phyloP scores from a whole-genome alignment of 2,113 vertebrate genomes.

The Eulemur macaco region DNA sequence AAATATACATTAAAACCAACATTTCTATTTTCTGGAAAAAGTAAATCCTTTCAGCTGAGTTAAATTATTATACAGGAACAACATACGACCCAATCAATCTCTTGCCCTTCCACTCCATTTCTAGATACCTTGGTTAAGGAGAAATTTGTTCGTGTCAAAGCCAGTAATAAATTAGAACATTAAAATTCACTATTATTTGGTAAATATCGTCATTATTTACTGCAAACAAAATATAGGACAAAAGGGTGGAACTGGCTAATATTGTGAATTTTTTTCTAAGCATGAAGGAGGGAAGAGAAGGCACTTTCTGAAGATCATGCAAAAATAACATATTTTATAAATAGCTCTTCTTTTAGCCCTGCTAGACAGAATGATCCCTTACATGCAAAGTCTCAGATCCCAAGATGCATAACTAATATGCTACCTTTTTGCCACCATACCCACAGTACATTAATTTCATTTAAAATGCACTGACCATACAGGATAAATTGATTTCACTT shows the following conservation, averaged over 20 bases:
- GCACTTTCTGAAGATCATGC: slow-evolving; percentile 40
- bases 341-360: slow-evolving; percentile 41
- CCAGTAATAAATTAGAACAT: slow-evolving; percentile 70
- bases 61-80: slow-evolving; percentile 23
- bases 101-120: slow-evolving; percentile 47
- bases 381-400: slow-evolving; percentile 77
- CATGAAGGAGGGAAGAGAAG: neutral
- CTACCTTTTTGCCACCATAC: slow-evolving; percentile 89
- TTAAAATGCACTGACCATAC: slow-evolving; percentile 98
- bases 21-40: slow-evolving; percentile 47
- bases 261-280: slow-evolving; percentile 44
- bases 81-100: slow-evolving; percentile 27
- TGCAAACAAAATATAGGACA: slow-evolving; percentile 51
- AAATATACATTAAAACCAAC: slow-evolving; percentile 51
- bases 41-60: slow-evolving; percentile 45
- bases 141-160: slow-evolving; percentile 67
- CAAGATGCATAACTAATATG: slow-evolving; percentile 92
- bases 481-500: slow-evolving; percentile 99
- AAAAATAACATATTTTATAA: slow-evolving; percentile 50
- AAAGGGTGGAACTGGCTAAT: slow-evolving; percentile 5
- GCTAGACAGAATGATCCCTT: slow-evolving; percentile 72
- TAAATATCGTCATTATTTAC: slow-evolving; percentile 53
- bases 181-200: slow-evolving; percentile 66
- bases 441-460: slow-evolving; percentile 99
- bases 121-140: slow-evolving; percentile 67